Evolutionary conservation across 2,113 vertebrate species (phyloP).

Genomic region (Monarcha castaneiventris): DNA sequence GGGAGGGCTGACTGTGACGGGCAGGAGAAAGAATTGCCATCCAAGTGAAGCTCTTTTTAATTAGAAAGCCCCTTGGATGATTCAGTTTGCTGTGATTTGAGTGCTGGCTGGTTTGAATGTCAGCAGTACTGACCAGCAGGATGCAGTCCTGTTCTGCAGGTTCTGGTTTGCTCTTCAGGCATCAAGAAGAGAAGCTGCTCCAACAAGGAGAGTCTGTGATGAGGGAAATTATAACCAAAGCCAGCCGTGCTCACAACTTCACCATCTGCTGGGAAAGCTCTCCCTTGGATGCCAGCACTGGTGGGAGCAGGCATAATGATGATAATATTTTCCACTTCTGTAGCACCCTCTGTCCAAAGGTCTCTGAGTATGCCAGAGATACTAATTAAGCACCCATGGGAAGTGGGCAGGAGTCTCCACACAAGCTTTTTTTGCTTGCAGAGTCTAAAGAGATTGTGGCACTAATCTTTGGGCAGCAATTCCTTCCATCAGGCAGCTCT

Average conservation of each 20-base stretch:
- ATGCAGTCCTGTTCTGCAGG: neutral
- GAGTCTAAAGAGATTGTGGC: neutral
- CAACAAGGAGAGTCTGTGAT: slow-evolving; percentile 17
- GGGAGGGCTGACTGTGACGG: neutral
- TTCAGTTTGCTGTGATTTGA: slow-evolving; percentile 22
- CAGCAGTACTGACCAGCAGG: slow-evolving; percentile 2
- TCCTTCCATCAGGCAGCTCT: neutral
- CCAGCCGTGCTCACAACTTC: neutral
- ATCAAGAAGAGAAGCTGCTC: slow-evolving; percentile 19
- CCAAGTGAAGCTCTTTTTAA: neutral
- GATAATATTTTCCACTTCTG: slow-evolving; percentile 43
- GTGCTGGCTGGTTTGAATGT: neutral
- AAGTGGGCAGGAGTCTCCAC: neutral
- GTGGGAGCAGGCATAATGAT: slow-evolving; percentile 4
- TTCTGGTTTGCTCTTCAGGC: slow-evolving; percentile 10
- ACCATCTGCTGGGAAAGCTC: slow-evolving; percentile 45
- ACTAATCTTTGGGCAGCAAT: neutral
- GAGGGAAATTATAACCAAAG: neutral
- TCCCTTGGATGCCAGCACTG: neutral
- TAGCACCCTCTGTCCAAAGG: slow-evolving; percentile 25
- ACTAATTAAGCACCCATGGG: slow-evolving; percentile 21
- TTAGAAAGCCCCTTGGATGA: slow-evolving; percentile 20
- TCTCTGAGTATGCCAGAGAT: neutral
- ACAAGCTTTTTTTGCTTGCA: neutral
- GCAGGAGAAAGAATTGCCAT: neutral